Percentiles rank a stretch among this genome's conserved stretches.
These are phyloP conservation scores for Hemibagrus wyckioides DNA, from an alignment of 2,113 vertebrate genomes.

Conservation along the genomic window DNA sequence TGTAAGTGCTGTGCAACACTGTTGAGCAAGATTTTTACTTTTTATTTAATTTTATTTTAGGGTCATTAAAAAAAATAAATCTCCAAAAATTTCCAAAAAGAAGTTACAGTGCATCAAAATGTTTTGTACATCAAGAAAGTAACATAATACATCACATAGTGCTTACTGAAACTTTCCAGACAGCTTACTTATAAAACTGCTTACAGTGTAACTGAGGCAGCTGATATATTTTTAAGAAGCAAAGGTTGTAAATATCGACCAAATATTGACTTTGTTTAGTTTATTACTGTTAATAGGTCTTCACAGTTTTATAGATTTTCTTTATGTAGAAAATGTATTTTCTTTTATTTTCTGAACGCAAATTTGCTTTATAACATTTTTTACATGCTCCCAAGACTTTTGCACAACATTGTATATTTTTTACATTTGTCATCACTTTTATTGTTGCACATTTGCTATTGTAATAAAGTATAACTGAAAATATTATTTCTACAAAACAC, in stretches of 20 bases:
- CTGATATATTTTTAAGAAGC: background rate
- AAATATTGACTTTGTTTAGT: background rate
- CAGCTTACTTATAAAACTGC: background rate
- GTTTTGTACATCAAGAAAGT: background rate
- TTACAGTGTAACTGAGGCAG: background rate
- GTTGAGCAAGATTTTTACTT: slow-evolving; percentile 32
- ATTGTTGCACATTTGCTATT: background rate
- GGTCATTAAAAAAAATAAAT: background rate
- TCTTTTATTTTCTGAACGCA: background rate
- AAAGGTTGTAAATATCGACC: background rate
- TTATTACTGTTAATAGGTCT: background rate
- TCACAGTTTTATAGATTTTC: background rate
- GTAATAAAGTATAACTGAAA: background rate
- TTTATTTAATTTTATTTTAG: background rate
- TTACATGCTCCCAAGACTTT: background rate
- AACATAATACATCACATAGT: background rate
- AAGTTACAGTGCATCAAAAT: background rate
- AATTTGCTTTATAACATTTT: background rate
- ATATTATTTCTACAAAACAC: background rate
- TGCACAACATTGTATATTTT: background rate
- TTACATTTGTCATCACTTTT: background rate
- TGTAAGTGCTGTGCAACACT: slow-evolving; percentile 32
- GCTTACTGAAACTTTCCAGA: background rate
- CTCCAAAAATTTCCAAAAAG: background rate
- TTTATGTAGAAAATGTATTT: background rate